Base-by-base conservation (phyloP, 2,888 invertebrate genomes). In the Machimus rusticus region DNA sequence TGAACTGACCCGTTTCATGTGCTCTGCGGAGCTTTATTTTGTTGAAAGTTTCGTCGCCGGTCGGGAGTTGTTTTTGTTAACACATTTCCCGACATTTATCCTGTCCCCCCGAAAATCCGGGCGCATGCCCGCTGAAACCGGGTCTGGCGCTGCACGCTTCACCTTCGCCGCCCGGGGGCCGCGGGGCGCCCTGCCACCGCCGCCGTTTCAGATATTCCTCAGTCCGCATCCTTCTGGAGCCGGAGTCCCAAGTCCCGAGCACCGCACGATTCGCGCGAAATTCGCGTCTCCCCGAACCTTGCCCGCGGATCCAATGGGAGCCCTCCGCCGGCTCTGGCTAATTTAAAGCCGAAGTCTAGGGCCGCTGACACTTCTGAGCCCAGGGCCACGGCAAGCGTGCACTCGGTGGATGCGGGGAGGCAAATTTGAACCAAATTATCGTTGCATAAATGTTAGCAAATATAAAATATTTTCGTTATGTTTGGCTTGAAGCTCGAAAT, bases 11-110 rank as follows among this genome's bases (percentile, higher is more conserved):
- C 74, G 66, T 66, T 57, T 66, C 84, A 74, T 57, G 37, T 39
- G 84, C 43, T 66, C 66, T 66, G 16, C 16, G 55, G 66, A 84
- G 84, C 84, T 84, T 84, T 84, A 84, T 84, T 84, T 84, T 84
- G 84, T 84, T 84, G 19, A 66, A 81, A 55, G 84, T 37, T 84
- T 84, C 84, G 84, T 66, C n/a, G 84, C 84, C 84, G 84, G 84
- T 84, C 84, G 84, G 57, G 84, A 37, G 84, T 84, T 84, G 84
- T 84, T 84, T 84, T 84, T 84, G 84, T 84, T 84, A 84, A 84
- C 84, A 84, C 84, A 84, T 84, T 66, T 84, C 39, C 84, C 79
- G 19, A 79, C 66, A 28, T 66, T 28, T 28, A 19, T 81, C 51
- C 31, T 81, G 31, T 37, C 46, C 51, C 28, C 84, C 57, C 34